Percentiles rank a stretch among this genome's conserved stretches.
phyloP scores from a whole-genome alignment of 2,888 invertebrate species.

The Acleris cristana region DNA sequence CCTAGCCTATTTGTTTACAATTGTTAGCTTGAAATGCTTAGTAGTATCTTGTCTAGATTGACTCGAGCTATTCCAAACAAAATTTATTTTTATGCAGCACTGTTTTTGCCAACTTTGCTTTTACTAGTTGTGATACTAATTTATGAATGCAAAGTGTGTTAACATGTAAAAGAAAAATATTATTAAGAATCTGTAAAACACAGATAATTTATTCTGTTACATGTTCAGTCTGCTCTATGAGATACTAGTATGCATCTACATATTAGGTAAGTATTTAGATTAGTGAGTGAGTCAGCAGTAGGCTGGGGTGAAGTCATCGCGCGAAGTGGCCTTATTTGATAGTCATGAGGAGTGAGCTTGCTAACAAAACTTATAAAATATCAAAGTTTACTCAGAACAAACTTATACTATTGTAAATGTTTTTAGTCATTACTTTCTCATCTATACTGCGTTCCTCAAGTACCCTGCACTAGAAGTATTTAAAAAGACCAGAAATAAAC shows the following conservation, averaged over 20 bases:
- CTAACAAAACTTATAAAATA: conserved; percentile 3
- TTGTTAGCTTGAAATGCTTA: no score
- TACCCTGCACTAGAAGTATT: background rate
- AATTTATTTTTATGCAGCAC: background rate
- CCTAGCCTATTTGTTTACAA: no score
- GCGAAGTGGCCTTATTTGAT: conserved; percentile 51
- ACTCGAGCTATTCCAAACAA: background rate
- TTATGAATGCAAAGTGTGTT: no score
- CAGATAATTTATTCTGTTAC: conserved; percentile 5
- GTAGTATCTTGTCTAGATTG: background rate
- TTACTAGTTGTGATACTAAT: no score
- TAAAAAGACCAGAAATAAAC: no score
- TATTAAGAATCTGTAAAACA: background rate
- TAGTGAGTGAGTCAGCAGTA: conserved; percentile 32
- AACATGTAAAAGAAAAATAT: background rate
- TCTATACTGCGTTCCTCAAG: background rate
- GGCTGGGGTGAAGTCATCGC: conserved; percentile 37
- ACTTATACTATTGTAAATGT: background rate
- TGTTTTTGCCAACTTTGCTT: no score
- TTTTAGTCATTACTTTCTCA: conserved; percentile 1
- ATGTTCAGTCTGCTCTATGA: conserved; percentile 9
- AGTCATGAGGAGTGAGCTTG: conserved; percentile 43
- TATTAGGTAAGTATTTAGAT: conserved; percentile 23
- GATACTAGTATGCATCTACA: conserved; percentile 6
- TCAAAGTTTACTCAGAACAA: conserved; percentile 1